Conservation (phyloP, 1,140 invertebrate genomes). For the Andricus grossulariae region DNA sequence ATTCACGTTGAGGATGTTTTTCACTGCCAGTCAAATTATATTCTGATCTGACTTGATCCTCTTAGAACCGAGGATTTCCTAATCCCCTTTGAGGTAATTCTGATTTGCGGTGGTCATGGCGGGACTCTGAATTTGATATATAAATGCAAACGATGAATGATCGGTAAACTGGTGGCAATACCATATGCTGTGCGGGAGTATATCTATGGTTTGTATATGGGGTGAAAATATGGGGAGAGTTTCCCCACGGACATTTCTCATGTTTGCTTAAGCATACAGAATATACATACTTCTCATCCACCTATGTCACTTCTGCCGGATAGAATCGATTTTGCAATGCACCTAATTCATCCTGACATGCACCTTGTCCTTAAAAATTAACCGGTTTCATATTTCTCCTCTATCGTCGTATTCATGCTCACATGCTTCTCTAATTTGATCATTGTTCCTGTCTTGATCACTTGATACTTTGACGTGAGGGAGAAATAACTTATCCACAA, state of each 20-base stretch:
- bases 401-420: neutral
- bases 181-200: conserved; percentile 19
- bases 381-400: conserved; percentile 8
- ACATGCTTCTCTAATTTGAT: conserved; percentile 3
- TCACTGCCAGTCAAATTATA: conserved; percentile 51
- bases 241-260: conserved; percentile 28
- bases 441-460: neutral
- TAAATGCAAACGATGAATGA: conserved; percentile 32
- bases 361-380: conserved; percentile 31
- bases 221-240: conserved; percentile 29
- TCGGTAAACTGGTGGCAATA: conserved; percentile 13
- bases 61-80: conserved; percentile 51
- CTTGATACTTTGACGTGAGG: neutral
- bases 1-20: conserved; percentile 24
- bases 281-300: conserved; percentile 23
- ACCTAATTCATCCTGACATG: conserved; percentile 44
- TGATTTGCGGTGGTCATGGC: conserved; percentile 42
- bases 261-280: conserved; percentile 21
- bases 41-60: conserved; percentile 54
- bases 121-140: conserved; percentile 30
- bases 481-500: too few species aligned
- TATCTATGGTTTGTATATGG: neutral
- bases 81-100: conserved; percentile 49
- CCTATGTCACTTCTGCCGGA: conserved; percentile 42
- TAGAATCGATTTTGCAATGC: conserved; percentile 40